Conservation (phyloP, 2,797 vertebrate genomes). For the Pygocentrus nattereri region DNA sequence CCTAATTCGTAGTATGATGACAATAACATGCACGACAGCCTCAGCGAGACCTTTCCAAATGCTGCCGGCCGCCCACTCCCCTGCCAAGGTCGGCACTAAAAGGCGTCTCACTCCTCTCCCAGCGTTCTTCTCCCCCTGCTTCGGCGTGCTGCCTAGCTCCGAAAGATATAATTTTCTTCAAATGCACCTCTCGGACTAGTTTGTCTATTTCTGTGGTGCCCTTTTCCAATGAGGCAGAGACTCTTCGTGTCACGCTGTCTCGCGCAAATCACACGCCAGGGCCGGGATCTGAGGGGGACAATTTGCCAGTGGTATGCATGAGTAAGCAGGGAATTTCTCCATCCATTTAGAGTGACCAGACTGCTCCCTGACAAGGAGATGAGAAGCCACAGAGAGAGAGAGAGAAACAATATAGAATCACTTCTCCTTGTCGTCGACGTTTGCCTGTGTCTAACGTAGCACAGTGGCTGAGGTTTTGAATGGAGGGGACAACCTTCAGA, state of each 20-base stretch:
- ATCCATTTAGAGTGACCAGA: constrained; percentile 81
- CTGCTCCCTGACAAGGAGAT: constrained; percentile 61
- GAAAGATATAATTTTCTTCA: constrained; percentile 82
- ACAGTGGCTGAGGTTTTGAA: constrained; percentile 45
- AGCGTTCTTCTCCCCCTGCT: constrained; percentile 57
- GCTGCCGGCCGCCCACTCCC: constrained; percentile 58
- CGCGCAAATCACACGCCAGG: constrained; percentile 74
- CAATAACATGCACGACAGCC: constrained; percentile 63
- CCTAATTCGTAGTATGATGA: constrained; percentile 65
- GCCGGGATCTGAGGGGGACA: constrained; percentile 76
- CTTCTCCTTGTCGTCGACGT: constrained; percentile 48
- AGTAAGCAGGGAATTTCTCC: constrained; percentile 80
- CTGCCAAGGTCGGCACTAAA: constrained; percentile 73
- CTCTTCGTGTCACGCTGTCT: constrained; percentile 72
- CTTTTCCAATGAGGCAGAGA: constrained; percentile 74
- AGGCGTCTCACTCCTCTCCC: constrained; percentile 65
- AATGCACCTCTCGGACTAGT: constrained; percentile 75
- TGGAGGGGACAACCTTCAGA: constrained; percentile 52
- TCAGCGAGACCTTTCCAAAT: constrained; percentile 61
- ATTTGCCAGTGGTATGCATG: constrained; percentile 83
- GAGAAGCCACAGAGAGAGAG: constrained; percentile 43
- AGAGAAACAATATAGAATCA: constrained; percentile 58
- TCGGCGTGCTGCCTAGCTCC: constrained; percentile 56
- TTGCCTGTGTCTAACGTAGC: constrained; percentile 26
- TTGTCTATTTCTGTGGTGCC: constrained; percentile 70